These are phyloP conservation scores for Polyploca ridens DNA, from an alignment of 2,888 invertebrate species.

Conservation along the genomic window DNA sequence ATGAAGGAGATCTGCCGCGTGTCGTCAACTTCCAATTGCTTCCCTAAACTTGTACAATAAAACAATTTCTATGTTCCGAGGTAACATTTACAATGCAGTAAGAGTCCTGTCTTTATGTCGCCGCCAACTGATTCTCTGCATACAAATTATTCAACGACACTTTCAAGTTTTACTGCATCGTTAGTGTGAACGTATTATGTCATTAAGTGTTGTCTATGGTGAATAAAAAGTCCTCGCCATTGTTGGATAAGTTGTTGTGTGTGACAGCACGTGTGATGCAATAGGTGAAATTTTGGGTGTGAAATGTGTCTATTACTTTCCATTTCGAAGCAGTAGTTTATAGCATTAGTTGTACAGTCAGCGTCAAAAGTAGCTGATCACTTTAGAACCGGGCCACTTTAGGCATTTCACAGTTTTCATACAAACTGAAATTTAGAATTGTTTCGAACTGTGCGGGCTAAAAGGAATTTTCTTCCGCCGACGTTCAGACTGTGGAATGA, in stretches of 20 bases:
- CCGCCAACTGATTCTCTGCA: conserved; percentile 57
- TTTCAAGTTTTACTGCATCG: conserved; percentile 67
- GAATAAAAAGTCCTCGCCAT: conserved; percentile 32
- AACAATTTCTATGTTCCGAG: conserved; percentile 50
- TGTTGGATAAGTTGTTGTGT: conserved; percentile 24
- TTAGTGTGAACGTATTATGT: conserved; percentile 53
- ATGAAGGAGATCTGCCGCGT: conserved; percentile 24
- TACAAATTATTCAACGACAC: conserved; percentile 68
- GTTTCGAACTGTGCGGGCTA: too few species aligned
- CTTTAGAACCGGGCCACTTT: too few species aligned
- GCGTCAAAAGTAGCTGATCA: too few species aligned
- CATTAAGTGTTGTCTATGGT: conserved; percentile 40
- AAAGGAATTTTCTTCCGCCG: too few species aligned
- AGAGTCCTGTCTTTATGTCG: conserved; percentile 66
- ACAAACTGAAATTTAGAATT: too few species aligned
- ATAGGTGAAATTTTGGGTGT: conserved; percentile 27
- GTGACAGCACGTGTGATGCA: conserved; percentile 25
- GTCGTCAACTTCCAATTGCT: conserved; percentile 22
- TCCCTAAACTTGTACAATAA: conserved; percentile 52
- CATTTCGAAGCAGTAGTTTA: neutral
- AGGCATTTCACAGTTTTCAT: too few species aligned
- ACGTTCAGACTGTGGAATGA: too few species aligned
- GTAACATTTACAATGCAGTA: conserved; percentile 67
- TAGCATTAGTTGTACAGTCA: neutral
- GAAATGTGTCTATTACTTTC: conserved; percentile 18